Evolutionary conservation across 2,888 invertebrate genomes (phyloP), one percentile per base, ranked within the genome.

Genomic region (Xestia xanthographa): DNA sequence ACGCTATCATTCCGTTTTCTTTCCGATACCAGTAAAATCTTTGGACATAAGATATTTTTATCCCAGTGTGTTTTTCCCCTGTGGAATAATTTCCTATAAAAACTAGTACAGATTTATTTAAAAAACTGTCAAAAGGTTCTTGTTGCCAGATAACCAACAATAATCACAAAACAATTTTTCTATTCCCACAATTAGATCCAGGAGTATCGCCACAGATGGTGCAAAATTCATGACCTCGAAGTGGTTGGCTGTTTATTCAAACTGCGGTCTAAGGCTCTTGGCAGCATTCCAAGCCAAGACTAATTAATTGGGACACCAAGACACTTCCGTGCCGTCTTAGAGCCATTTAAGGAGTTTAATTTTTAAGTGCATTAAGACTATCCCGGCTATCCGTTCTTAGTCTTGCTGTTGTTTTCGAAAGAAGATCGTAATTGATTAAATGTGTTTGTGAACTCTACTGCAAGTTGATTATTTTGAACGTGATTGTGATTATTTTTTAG

Each of bases 221-320:
- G 77, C 84, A 87, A 88, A 88, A 88, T 88, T 85, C 87, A 87
- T 82, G 86, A 80, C 75, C 76, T 75, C 75, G 77, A 89, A 88
- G 87, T 89, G 85, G 89, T 87, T 60, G 34, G 60, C 69, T 89
- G 88, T 86, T 86, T 87, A 86, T 86, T 85, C 81, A 80, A 80
- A 84, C 78, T 83, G 84, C 79, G 85, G 85, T 85, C 84, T 81
- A 75, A 82, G 80, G 75, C 66, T 79, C 50, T 82, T 89, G 89
- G 89, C 89, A 63, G 48, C 43, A 77, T 83, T 86, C 90, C 89
- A 89, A 88, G 76, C 43, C 74, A 60, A 84, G 83, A 88, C 86
- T 90, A 88, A 89, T 87, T 89, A 89, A 90, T 89, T 89, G 88
- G 90, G 81, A 87, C 89, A 89, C 84, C 72, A 83, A 83, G 77